A percentile compares a stretch with the other conserved stretches of the same genome.
Conservation (phyloP, 53 echinoderm and acorn worm species). For the Crossaster papposus region DNA sequence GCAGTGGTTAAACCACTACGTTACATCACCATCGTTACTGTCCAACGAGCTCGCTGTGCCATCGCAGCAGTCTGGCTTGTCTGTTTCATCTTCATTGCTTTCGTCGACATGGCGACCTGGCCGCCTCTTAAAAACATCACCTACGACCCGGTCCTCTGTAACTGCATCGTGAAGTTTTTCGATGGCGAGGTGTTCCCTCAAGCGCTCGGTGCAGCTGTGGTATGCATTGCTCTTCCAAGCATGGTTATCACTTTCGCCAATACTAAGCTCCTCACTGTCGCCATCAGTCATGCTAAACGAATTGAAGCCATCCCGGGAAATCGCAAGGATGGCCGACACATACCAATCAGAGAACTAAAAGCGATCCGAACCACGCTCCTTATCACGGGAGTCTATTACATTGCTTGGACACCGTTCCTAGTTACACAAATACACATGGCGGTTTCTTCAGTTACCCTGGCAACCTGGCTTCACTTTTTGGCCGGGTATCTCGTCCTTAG, state of each 20-base stretch:
- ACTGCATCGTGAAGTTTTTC: constrained; percentile 33
- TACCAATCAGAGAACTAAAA: constrained; percentile 15
- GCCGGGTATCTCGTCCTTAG: constrained; percentile 22
- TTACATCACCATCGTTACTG: constrained; percentile 11
- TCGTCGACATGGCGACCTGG: constrained; percentile 15
- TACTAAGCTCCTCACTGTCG: background rate
- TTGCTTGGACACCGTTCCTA: constrained; percentile 34
- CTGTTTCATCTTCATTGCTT: constrained; percentile 20
- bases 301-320: constrained; percentile 18
- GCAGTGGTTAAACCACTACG: constrained; percentile 40
- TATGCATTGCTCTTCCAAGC: constrained; percentile 9
- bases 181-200: constrained; percentile 9
- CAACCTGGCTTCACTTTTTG: constrained; percentile 20
- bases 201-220: constrained; percentile 17
- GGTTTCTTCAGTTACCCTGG: background rate
- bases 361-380: constrained; percentile 20
- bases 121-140: constrained; percentile 28
- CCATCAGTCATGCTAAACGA: constrained; percentile 17
- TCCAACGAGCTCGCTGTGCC: constrained; percentile 17
- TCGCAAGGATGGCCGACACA: background rate
- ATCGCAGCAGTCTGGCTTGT: constrained; percentile 12
- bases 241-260: constrained; percentile 7
- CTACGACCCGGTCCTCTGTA: constrained; percentile 21
- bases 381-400: constrained; percentile 26
- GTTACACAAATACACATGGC: constrained; percentile 9